A percentile compares a stretch with the other conserved stretches of the same genome.
These are phyloP conservation scores for Odocoileus virginianus DNA, from an alignment of 2,113 vertebrate genomes.

Conservation along the genomic window DNA sequence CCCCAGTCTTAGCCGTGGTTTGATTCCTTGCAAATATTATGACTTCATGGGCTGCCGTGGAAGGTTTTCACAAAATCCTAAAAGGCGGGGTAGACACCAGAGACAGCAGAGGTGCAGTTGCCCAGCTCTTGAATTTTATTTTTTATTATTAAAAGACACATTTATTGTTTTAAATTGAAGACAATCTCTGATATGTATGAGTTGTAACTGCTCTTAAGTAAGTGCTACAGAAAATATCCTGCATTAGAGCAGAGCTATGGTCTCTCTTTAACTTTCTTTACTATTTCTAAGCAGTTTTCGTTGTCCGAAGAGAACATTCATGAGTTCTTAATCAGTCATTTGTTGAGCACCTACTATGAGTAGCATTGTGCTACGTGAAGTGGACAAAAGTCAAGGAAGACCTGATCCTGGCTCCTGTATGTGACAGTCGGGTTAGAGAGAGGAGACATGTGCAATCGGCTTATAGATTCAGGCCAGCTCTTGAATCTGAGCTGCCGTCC, in stretches of 20 bases:
- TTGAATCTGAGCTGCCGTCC: not conserved
- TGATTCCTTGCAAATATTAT: not conserved
- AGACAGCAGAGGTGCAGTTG: accelerated
- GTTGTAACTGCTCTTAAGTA: conserved; percentile 12
- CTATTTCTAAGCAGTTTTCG: not conserved
- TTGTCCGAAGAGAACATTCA: not conserved
- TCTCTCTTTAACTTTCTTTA: not conserved
- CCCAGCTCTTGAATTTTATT: not conserved
- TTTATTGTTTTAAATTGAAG: conserved; percentile 47
- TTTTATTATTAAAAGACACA: conserved; percentile 36
- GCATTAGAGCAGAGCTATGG: not conserved
- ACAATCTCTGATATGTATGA: not conserved
- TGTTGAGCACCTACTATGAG: not conserved
- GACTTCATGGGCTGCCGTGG: not conserved
- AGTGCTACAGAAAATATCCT: conserved; percentile 33
- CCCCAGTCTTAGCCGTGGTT: not conserved
- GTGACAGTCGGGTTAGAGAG: not conserved
- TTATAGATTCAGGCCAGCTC: not conserved
- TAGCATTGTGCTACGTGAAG: not conserved
- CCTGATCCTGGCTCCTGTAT: not conserved
- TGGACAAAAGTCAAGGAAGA: not conserved
- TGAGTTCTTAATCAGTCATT: not conserved
- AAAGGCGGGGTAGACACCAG: not conserved
- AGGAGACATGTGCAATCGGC: not conserved
- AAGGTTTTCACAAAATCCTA: not conserved